Evolutionary conservation across 2,113 vertebrate genomes (phyloP).

Genomic region (Paramormyrops kingsleyae): DNA sequence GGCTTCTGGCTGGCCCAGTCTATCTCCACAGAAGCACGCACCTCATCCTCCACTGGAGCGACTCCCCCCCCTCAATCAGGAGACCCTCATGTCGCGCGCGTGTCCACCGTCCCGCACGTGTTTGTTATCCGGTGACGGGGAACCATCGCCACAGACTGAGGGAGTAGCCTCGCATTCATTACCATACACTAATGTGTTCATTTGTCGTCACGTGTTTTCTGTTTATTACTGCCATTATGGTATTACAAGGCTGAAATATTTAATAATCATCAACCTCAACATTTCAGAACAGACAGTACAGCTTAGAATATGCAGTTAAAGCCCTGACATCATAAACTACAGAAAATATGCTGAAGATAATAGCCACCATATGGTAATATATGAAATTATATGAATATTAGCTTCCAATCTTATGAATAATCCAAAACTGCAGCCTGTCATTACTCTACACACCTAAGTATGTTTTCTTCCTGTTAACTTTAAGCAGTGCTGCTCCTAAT

Average conservation of each 20-base stretch:
- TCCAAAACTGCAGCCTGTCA: not conserved
- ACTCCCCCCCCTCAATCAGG: conserved; percentile 52
- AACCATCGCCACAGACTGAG: not conserved
- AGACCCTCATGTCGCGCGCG: conserved; percentile 40
- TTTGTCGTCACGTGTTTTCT: not conserved
- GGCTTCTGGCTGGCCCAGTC: conserved; percentile 48
- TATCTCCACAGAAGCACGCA: conserved; percentile 54
- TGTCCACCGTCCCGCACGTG: conserved; percentile 37
- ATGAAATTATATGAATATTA: not conserved
- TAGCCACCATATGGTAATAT: not conserved
- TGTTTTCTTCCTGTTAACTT: not conserved
- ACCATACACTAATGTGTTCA: not conserved
- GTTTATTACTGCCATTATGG: not conserved
- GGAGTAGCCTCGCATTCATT: not conserved
- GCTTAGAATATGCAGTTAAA: not conserved
- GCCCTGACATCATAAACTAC: not conserved
- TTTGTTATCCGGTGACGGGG: not conserved
- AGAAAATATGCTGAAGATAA: not conserved
- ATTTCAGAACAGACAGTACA: not conserved
- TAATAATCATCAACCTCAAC: not conserved
- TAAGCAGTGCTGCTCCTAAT: not conserved
- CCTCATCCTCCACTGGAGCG: conserved; percentile 53
- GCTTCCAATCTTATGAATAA: not conserved
- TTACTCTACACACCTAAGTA: not conserved
- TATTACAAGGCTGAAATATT: not conserved